Evolutionary conservation across 1,140 invertebrate genomes (phyloP), one percentile per base, ranked within the genome.

Genomic region (Aphaenogaster floridana): DNA sequence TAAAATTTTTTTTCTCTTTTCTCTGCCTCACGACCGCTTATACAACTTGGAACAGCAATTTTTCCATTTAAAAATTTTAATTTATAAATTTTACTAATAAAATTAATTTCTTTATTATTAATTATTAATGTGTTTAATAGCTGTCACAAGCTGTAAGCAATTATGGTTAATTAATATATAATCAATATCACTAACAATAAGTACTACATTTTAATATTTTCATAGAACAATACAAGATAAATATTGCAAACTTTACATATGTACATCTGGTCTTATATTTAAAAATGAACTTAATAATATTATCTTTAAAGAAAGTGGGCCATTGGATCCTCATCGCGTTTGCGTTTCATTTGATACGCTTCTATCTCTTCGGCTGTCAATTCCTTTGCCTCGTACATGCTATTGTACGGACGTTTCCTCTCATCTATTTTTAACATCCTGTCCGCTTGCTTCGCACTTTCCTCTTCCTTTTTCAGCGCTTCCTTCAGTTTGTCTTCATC

Each of bases 361-460:
- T 99, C 99, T 93, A 99, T 97, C 95, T 99, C 98, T 91, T 99
- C 98, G 84, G 98, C 97, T 0, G 98, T 98, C 0, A 98, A 98
- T 89, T 97, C 97, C 87, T 98, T 97, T 0, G 97, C 96, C 89
- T 98, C 97, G 88, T 97, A 97, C 97, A 98, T 98, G 91, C 98
- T 99, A 93, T 99, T 99, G 93, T 99, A 99, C 0, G 98, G 97
- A 36, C 99, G 95, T 94, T 99, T 99, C 39, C 98, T 96, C 93
- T 99, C 99, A 95, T 99, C 98, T 91, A 97, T 95, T 17, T 96
- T 95, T 66, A 98, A 94, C 0, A 98, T 91, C 50, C 96, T 94
- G 0, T 98, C 97, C 0, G 97, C 97, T 85, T 96, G 96, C 88
- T 96, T 96, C 86, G 97, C 96, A 74, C 95, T 94, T 68, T 96